Evolutionary conservation across 1,140 invertebrate species (phyloP).

Genomic region (Odontomachus brunneus): DNA sequence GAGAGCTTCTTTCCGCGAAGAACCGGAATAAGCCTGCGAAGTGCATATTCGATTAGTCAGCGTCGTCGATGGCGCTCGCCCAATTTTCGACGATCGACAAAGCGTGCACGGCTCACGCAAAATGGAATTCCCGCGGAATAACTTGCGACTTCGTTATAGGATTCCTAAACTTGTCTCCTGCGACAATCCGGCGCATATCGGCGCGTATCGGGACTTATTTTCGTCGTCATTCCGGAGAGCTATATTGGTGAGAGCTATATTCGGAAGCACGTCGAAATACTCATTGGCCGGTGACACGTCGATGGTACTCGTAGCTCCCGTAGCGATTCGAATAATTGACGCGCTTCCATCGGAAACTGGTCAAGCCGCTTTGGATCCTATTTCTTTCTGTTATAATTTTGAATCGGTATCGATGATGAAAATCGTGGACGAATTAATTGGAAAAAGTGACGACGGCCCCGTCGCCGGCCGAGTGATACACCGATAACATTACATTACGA

Average conservation of each 20-base stretch:
- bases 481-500: slow-evolving; percentile 1
- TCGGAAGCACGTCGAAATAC: background rate
- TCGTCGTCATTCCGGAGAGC: background rate
- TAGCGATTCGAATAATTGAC: slow-evolving; percentile 37
- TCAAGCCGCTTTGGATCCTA: background rate
- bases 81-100: slow-evolving; percentile 34
- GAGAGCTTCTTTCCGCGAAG: slow-evolving; percentile 29
- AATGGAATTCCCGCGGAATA: slow-evolving; percentile 19
- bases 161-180: background rate
- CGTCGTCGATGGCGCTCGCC: slow-evolving; percentile 43
- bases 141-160: slow-evolving; percentile 13
- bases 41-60: slow-evolving; percentile 58
- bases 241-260: slow-evolving; percentile 17
- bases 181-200: slow-evolving; percentile 28
- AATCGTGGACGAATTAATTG: no score
- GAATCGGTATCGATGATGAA: no score
- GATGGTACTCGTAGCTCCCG: background rate
- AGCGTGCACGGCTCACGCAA: background rate
- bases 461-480: no score
- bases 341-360: slow-evolving; percentile 15
- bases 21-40: slow-evolving; percentile 48
- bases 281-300: background rate
- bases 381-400: no score
- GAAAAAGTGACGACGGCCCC: no score
- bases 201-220: slow-evolving; percentile 10